These are phyloP conservation scores for Agrenia bidenticulata DNA, from an alignment of 2,888 invertebrate species.

Conservation along the genomic window DNA sequence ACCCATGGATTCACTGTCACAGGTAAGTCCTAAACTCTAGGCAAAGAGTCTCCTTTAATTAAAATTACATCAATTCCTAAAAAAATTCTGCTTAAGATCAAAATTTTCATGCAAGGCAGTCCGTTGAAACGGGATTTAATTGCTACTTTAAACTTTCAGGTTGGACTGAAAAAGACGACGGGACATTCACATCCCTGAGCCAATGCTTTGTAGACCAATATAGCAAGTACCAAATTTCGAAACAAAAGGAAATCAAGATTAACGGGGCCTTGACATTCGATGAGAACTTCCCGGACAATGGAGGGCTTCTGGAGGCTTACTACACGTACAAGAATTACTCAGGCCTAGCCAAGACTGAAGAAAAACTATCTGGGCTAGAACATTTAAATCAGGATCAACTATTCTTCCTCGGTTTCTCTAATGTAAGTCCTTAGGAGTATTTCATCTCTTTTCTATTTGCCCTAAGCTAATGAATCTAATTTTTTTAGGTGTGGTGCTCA, in stretches of 20 bases:
- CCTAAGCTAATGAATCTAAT: neutral
- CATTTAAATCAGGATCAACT: constrained; percentile 56
- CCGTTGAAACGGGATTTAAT: neutral
- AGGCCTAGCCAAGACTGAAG: constrained; percentile 38
- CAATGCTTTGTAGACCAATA: constrained; percentile 39
- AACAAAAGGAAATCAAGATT: constrained; percentile 27
- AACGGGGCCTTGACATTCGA: constrained; percentile 38
- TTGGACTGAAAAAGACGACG: constrained; percentile 40
- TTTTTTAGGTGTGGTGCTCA: constrained; percentile 47
- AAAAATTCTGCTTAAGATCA: too few relatives aligned
- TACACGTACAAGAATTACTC: constrained; percentile 48
- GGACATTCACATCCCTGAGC: constrained; percentile 33
- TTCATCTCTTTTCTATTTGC: too few relatives aligned
- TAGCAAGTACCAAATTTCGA: constrained; percentile 19
- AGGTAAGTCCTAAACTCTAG: constrained; percentile 4
- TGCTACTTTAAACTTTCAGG: constrained; percentile 18
- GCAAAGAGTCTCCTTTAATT: too few relatives aligned
- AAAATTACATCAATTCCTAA: too few relatives aligned
- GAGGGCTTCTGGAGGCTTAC: constrained; percentile 51
- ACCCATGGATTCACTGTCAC: constrained; percentile 16
- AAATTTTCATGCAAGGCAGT: too few relatives aligned
- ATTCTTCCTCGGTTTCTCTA: constrained; percentile 58
- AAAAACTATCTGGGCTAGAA: constrained; percentile 51
- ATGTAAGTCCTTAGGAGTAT: too few relatives aligned
- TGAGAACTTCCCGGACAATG: constrained; percentile 50